Percentiles rank a stretch among this genome's conserved stretches.
These are phyloP conservation scores for Steinernema hermaphroditum DNA, from an alignment of 2,888 invertebrate species.

Conservation along the genomic window DNA sequence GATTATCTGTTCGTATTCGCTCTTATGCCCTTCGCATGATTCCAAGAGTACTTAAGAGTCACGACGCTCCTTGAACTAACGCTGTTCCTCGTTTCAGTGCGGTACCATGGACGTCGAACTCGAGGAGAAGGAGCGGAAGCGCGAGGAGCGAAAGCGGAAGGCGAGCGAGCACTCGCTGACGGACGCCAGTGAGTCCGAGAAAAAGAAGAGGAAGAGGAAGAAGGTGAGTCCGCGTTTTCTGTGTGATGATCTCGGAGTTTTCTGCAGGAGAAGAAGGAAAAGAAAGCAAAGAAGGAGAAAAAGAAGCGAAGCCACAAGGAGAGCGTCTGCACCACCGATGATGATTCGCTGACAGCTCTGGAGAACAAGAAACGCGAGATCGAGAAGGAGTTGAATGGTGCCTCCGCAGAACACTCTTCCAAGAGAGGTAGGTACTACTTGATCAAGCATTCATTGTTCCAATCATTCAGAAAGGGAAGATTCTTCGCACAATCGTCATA, in stretches of 20 bases:
- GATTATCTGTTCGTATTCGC: background rate
- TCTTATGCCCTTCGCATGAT: background rate
- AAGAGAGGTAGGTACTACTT: background rate
- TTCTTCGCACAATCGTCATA: background rate
- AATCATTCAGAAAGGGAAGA: background rate
- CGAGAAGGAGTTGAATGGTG: conserved; percentile 9
- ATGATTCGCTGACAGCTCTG: conserved; percentile 29
- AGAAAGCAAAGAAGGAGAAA: conserved; percentile 11
- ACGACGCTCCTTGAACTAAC: background rate
- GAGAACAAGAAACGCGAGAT: conserved; percentile 30
- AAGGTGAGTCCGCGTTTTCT: background rate
- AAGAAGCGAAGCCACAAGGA: background rate
- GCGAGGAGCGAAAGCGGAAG: conserved; percentile 8
- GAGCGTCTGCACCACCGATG: conserved; percentile 7
- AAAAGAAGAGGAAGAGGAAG: conserved; percentile 4
- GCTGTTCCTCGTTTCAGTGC: background rate
- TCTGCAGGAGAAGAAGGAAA: conserved; percentile 5
- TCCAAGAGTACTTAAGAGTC: background rate
- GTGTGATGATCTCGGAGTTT: background rate
- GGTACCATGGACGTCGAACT: background rate
- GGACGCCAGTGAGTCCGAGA: background rate
- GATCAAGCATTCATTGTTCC: background rate
- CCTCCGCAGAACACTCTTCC: background rate
- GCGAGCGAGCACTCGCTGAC: background rate
- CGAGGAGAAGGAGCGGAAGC: conserved; percentile 5